phyloP scores from a whole-genome alignment of 2,113 vertebrate genomes.

The Poeciliopsis turrubarensis region DNA sequence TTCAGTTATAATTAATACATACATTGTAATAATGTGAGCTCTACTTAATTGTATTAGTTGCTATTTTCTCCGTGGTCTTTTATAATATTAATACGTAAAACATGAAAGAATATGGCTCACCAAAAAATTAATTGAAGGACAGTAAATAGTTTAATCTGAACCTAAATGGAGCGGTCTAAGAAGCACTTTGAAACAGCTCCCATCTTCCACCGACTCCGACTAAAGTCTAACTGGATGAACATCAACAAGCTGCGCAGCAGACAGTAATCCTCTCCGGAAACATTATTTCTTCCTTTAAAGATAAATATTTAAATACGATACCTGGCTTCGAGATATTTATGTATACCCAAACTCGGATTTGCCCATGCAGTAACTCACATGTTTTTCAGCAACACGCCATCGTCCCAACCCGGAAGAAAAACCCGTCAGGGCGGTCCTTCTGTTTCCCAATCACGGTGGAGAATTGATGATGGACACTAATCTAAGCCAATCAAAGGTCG shows the following conservation, averaged over 20 bases:
- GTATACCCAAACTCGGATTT: conserved; percentile 11
- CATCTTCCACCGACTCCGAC: neutral
- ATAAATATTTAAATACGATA: rapidly evolving
- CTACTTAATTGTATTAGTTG: neutral
- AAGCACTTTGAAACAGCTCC: neutral
- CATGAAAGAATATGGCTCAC: neutral
- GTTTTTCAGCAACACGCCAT: conserved; percentile 71
- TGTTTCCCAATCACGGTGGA: conserved; percentile 56
- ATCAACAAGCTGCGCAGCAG: neutral
- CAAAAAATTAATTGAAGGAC: neutral
- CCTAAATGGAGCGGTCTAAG: neutral
- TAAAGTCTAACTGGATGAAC: neutral
- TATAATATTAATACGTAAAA: neutral
- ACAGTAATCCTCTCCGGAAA: neutral
- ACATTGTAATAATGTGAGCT: no score
- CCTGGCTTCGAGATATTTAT: neutral
- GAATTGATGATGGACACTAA: conserved; percentile 24
- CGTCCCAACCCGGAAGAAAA: conserved; percentile 66
- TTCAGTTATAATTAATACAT: neutral
- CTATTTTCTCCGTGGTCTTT: neutral
- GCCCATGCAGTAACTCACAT: conserved; percentile 67
- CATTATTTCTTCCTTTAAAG: neutral
- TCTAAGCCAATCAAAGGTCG: neutral
- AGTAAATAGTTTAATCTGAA: no score
- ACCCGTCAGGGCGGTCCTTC: rapidly evolving